Conservation (phyloP, 2,888 invertebrate genomes). For the Calliphora vomitoria region DNA sequence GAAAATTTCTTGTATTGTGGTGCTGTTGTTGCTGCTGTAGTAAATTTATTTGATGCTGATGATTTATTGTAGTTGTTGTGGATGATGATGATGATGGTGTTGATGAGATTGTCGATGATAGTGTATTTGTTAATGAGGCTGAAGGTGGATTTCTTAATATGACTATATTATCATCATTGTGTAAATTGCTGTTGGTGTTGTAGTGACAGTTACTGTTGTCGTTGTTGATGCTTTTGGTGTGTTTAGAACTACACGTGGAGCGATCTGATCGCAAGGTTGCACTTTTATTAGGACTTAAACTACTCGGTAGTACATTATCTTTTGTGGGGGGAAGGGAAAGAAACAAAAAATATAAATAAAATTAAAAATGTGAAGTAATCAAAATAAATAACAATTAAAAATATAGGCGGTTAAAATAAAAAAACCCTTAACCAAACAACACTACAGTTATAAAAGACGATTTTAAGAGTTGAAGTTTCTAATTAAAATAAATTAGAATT, state of each 20-base stretch:
- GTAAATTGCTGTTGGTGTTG: slow-evolving; percentile 10
- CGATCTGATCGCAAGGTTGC: slow-evolving; percentile 76
- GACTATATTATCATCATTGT: slow-evolving; percentile 56
- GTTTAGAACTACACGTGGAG: slow-evolving; percentile 62
- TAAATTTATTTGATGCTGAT: slow-evolving; percentile 65
- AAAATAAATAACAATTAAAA: slow-evolving; percentile 19
- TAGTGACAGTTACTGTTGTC: slow-evolving; percentile 71
- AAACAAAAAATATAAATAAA: slow-evolving; percentile 39
- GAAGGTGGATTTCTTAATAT: slow-evolving; percentile 65
- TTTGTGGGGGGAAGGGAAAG: slow-evolving; percentile 25
- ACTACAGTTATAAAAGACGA: neutral
- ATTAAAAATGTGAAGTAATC: slow-evolving; percentile 39
- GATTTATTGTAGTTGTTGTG: slow-evolving; percentile 62
- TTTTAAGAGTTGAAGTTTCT: neutral
- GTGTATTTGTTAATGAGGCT: slow-evolving; percentile 50
- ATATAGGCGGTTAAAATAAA: neutral
- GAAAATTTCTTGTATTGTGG: slow-evolving; percentile 50
- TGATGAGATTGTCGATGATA: slow-evolving; percentile 34
- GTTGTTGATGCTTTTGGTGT: slow-evolving; percentile 44
- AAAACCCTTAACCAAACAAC: slow-evolving; percentile 46
- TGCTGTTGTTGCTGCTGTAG: slow-evolving; percentile 16
- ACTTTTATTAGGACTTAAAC: slow-evolving; percentile 72
- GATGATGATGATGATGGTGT: slow-evolving; percentile 21
- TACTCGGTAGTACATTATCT: slow-evolving; percentile 74
- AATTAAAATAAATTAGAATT: too few species aligned